Conservation (phyloP, 2,113 vertebrate genomes). For the Mustela nigripes region DNA sequence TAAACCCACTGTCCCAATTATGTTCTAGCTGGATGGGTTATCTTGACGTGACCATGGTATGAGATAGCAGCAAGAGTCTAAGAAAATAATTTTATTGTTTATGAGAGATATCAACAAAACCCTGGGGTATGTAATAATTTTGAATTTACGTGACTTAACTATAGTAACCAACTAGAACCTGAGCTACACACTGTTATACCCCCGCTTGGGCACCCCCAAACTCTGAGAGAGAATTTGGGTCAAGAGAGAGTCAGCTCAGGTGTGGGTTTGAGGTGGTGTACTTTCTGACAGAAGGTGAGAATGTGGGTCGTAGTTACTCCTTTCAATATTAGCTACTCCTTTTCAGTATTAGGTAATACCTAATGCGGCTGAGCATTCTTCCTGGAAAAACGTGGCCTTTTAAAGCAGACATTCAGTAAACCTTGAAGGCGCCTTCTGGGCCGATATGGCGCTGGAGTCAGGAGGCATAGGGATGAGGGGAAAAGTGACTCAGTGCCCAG, state of each 20-base stretch:
- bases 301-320: not conserved
- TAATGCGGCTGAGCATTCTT: not conserved
- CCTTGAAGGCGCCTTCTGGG: not conserved
- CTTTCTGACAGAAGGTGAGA: not conserved
- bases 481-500: not conserved
- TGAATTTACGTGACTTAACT: not conserved
- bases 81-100: constrained; percentile 1
- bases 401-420: constrained; percentile 4
- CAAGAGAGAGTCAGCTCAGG: not conserved
- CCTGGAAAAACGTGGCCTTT: constrained; percentile 17
- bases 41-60: not conserved
- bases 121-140: not conserved
- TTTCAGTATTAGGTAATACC: not conserved
- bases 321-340: not conserved
- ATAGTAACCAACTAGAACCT: not conserved
- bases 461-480: not conserved
- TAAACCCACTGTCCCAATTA: not conserved
- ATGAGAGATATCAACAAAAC: not conserved
- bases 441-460: not conserved
- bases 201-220: not conserved
- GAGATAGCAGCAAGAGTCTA: not conserved
- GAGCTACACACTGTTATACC: not conserved
- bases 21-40: not conserved
- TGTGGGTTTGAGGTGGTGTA: not conserved
- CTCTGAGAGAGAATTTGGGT: too few relatives aligned